Evolutionary conservation across 2,113 vertebrate genomes (phyloP), one percentile per base, ranked within the genome.

Genomic region (Trachemys scripta): DNA sequence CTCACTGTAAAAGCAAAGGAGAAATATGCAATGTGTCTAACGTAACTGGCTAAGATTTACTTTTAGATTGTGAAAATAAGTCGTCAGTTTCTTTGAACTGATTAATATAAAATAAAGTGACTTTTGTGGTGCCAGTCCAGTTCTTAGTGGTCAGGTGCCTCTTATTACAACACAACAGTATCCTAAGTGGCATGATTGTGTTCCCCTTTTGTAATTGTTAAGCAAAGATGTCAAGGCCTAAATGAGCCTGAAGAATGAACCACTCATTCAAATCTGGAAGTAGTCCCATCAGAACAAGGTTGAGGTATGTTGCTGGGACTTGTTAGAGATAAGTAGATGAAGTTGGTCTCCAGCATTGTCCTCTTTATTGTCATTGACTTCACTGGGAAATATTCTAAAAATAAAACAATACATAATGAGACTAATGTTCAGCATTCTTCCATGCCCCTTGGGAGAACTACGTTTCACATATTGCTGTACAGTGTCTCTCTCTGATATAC

Each of bases 391-490:
- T 92, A 14, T 56, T 82, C 35, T 54, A 13, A 82, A 82, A 82
- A 82, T 56, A 49, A n/a, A 42, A 24, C n/a, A 75, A 24, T 75
- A 42, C 22, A 75, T 38, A 75, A 42, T 42, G 22, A 65, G 31
- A 65, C 31, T 65, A 35, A 65, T 35, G 84, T 84, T 97, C 62
- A 91, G 0, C 14, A 20, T 19, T 78, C 59, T n/a, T 88, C 56
- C 45, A 38, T 83, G 53, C 24, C 91, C 25, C 80, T 27, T 92
- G 82, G 13, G 83, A 88, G 20, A 51, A 87, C 80, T 69, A 78
- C 1, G 42, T 89, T 95, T 94, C 83, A 45, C 13, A 86, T 95
- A 35, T 90, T 93, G 19, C n/a, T 38, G 31, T 89, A 84, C 11
- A 38, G 31, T 27, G 24, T 56, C 25, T 72, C 27, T 90, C 72